Evolutionary conservation across 2,113 vertebrate species (phyloP).

Genomic region (Platycercus adscitus): DNA sequence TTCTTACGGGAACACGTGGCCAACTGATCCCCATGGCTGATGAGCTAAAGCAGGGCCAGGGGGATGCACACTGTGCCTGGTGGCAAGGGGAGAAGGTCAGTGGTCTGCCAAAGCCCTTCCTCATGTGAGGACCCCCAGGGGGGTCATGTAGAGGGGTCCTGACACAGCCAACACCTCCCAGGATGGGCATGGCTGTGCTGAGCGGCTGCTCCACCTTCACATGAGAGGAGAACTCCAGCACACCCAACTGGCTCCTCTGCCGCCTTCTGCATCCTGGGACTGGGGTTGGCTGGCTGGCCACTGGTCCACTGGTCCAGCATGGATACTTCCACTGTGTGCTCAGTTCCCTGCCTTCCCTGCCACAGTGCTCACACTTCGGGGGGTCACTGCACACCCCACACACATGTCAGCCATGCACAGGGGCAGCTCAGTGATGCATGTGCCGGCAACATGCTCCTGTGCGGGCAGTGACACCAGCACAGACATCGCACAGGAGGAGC

Average conservation of each 20-base stretch:
- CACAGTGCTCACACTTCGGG: not conserved
- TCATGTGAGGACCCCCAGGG: fast-evolving
- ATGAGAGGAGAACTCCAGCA: not conserved
- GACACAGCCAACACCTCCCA: not conserved
- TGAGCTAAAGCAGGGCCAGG: not conserved
- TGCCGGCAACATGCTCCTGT: not conserved
- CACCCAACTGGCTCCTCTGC: not conserved
- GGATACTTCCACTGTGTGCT: fast-evolving
- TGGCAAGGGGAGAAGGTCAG: not conserved
- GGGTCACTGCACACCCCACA: fast-evolving
- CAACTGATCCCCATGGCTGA: fast-evolving
- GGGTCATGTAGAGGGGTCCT: fast-evolving
- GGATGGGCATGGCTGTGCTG: not conserved
- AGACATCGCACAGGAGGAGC: fast-evolving
- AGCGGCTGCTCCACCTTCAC: not conserved
- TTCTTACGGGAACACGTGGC: fast-evolving
- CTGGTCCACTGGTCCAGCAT: fast-evolving
- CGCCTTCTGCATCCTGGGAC: not conserved
- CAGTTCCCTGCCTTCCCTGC: not conserved
- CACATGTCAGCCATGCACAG: fast-evolving
- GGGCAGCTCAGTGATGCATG: not conserved
- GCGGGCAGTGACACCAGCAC: not conserved
- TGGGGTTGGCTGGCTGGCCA: not conserved
- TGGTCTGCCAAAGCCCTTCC: not conserved
- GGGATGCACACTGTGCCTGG: fast-evolving